These are phyloP conservation scores for Fragum sueziense DNA, from an alignment of 2,888 invertebrate genomes.

Conservation along the genomic window DNA sequence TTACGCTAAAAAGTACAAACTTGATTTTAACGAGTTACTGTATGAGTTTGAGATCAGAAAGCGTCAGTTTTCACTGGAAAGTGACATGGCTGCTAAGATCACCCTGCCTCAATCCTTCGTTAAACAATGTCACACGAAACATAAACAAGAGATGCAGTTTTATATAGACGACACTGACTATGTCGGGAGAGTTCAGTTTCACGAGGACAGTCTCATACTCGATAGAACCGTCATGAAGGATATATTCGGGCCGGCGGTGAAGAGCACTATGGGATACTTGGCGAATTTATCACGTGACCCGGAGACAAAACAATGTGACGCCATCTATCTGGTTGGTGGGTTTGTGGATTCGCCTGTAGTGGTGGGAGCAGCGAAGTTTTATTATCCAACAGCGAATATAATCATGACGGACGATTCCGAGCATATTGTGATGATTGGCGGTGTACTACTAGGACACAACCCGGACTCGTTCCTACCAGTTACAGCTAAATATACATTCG, in stretches of 20 bases:
- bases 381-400: conserved; percentile 65
- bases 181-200: conserved; percentile 51
- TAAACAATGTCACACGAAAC: conserved; percentile 47
- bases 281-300: conserved; percentile 59
- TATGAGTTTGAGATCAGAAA: conserved; percentile 68
- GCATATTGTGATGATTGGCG: conserved; percentile 59
- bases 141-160: conserved; percentile 56
- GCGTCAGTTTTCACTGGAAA: conserved; percentile 55
- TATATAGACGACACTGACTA: conserved; percentile 58
- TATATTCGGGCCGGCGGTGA: conserved; percentile 59
- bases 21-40: conserved; percentile 59
- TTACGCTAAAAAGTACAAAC: conserved; percentile 59
- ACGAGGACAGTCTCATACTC: conserved; percentile 50
- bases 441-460: conserved; percentile 60
- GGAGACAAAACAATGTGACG: conserved; percentile 55
- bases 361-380: conserved; percentile 52
- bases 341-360: conserved; percentile 57
- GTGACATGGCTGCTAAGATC: conserved; percentile 37
- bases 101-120: conserved; percentile 47
- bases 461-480: conserved; percentile 42
- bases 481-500: conserved; percentile 54
- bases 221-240: conserved; percentile 60
- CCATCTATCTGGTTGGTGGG: conserved; percentile 56
- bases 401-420: conserved; percentile 58
- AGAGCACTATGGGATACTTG: conserved; percentile 58